Evolutionary conservation across 2,888 invertebrate genomes (phyloP).

Genomic region (Salpingus planirostris): DNA sequence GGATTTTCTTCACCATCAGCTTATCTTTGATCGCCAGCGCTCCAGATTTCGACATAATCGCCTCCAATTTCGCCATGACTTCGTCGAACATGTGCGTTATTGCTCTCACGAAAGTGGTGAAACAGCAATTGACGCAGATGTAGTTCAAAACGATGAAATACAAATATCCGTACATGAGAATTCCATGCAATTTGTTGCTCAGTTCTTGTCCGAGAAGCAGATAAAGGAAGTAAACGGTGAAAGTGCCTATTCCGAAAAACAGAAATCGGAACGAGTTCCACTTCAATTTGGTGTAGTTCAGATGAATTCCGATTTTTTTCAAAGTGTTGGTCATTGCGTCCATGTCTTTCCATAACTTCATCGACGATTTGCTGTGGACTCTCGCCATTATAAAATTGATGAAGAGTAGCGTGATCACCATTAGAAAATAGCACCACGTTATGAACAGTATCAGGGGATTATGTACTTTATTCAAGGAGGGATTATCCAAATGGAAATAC

Average conservation of each 20-base stretch:
- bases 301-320: neutral
- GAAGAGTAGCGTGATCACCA: neutral
- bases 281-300: conserved; percentile 2
- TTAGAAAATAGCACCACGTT: conserved; percentile 1
- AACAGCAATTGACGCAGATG: conserved; percentile 1
- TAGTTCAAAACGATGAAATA: conserved; percentile 3
- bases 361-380: neutral
- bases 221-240: conserved; percentile 1
- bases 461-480: no score
- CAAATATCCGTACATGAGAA: conserved; percentile 1
- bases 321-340: neutral
- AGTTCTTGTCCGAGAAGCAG: conserved; percentile 1
- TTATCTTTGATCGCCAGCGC: neutral
- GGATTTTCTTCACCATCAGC: neutral
- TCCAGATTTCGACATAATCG: neutral
- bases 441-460: no score
- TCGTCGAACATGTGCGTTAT: conserved; percentile 2
- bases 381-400: conserved; percentile 2
- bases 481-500: no score
- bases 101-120: conserved; percentile 1
- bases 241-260: neutral
- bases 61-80: neutral
- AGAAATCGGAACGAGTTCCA: neutral
- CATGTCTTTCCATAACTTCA: conserved; percentile 2
- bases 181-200: conserved; percentile 1